phyloP scores from a whole-genome alignment of 2,113 vertebrate genomes.

The Scomber scombrus region DNA sequence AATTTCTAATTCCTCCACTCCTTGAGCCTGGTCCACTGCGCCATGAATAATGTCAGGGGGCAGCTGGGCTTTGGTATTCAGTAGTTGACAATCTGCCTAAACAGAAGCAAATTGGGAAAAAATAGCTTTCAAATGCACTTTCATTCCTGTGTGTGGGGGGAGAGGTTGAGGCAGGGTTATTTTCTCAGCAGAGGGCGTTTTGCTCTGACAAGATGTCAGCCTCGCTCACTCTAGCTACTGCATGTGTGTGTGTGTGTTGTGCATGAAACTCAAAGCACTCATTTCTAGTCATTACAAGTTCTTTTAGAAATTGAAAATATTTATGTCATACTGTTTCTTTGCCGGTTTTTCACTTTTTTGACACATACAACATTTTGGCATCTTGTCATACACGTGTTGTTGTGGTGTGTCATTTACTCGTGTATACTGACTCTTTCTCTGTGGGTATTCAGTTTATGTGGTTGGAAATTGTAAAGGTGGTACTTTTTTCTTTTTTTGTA shows the following conservation, averaged over 20 bases:
- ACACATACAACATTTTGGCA: background rate
- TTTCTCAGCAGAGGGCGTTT: slow-evolving; percentile 67
- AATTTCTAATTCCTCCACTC: slow-evolving; percentile 77
- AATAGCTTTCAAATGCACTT: slow-evolving; percentile 77
- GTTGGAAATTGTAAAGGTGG: too few relatives aligned
- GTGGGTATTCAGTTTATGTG: background rate
- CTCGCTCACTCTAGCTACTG: slow-evolving; percentile 17
- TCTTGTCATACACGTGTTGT: background rate
- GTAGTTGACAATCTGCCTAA: slow-evolving; percentile 79
- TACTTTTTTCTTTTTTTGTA: background rate
- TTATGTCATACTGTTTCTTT: background rate
- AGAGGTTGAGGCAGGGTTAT: slow-evolving; percentile 65
- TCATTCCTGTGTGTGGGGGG: slow-evolving; percentile 62
- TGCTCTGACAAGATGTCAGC: slow-evolving; percentile 54
- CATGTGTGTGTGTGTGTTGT: slow-evolving; percentile 21
- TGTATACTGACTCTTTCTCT: background rate
- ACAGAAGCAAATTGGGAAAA: slow-evolving; percentile 79
- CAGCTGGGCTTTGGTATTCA: slow-evolving; percentile 76
- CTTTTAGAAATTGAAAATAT: background rate
- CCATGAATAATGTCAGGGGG: slow-evolving; percentile 76
- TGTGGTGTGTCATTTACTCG: background rate
- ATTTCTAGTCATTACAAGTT: background rate
- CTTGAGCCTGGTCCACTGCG: slow-evolving; percentile 40
- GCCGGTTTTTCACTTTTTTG: background rate
- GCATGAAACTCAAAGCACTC: background rate